A percentile compares a stretch with the other conserved stretches of the same genome.
phyloP scores from a whole-genome alignment of 2,888 invertebrate species.

The Lithophane socia region DNA sequence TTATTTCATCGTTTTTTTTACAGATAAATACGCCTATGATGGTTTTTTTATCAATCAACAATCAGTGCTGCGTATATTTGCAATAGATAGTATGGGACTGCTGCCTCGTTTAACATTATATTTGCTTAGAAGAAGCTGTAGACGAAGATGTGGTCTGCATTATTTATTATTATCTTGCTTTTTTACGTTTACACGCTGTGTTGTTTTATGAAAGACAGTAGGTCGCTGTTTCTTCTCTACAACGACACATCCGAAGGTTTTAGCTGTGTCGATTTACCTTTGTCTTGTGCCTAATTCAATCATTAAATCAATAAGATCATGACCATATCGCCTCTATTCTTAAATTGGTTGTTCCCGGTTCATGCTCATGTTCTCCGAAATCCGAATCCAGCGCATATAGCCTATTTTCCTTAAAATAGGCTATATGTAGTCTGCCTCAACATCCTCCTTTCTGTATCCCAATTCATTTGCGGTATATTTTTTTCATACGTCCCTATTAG shows the following conservation, averaged over 20 bases:
- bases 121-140: conserved; percentile 60
- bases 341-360: background rate
- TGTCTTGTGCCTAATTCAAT: too few species aligned
- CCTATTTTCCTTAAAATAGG: background rate
- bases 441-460: background rate
- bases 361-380: background rate
- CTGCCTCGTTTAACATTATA: conserved; percentile 56
- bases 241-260: too few species aligned
- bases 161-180: background rate
- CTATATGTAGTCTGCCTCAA: too few species aligned
- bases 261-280: background rate
- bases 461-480: background rate
- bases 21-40: conserved; percentile 16
- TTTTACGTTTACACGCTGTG: background rate
- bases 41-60: conserved; percentile 4
- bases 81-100: conserved; percentile 45
- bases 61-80: conserved; percentile 18
- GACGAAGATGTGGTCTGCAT: conserved; percentile 52
- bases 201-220: background rate
- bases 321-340: background rate
- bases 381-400: background rate
- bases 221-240: background rate
- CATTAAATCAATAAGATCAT: background rate
- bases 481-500: too few species aligned
- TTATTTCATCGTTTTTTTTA: background rate